phyloP scores from a whole-genome alignment of 2,113 vertebrate genomes.

The Tragelaphus strepsiceros region DNA sequence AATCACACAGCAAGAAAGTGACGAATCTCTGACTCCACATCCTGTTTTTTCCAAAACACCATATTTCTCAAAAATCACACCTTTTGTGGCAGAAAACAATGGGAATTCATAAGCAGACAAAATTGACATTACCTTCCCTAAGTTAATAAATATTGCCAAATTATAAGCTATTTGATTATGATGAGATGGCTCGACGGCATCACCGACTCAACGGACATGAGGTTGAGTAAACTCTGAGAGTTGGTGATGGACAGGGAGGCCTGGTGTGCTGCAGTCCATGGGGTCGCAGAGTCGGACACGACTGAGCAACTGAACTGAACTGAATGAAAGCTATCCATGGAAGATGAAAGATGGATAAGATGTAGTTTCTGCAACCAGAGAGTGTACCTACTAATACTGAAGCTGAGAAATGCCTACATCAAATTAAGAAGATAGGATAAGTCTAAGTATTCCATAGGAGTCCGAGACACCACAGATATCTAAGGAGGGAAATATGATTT shows the following conservation, averaged over 20 bases:
- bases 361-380: no score
- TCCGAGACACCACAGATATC: neutral
- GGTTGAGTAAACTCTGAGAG: neutral
- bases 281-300: accelerated
- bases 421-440: neutral
- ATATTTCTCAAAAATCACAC: neutral
- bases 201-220: neutral
- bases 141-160: neutral
- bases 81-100: neutral
- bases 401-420: neutral
- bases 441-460: neutral
- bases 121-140: neutral
- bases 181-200: neutral
- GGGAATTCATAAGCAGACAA: neutral
- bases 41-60: neutral
- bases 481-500: neutral
- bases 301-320: neutral
- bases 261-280: neutral
- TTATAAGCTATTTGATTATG: neutral
- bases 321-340: neutral
- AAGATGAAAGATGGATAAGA: neutral
- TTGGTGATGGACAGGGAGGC: neutral
- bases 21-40: neutral
- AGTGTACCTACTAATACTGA: neutral
- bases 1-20: neutral